Evolutionary conservation across 2,797 vertebrate species (phyloP), one percentile per base, ranked within the genome.

Genomic region (Enoplosus armatus): DNA sequence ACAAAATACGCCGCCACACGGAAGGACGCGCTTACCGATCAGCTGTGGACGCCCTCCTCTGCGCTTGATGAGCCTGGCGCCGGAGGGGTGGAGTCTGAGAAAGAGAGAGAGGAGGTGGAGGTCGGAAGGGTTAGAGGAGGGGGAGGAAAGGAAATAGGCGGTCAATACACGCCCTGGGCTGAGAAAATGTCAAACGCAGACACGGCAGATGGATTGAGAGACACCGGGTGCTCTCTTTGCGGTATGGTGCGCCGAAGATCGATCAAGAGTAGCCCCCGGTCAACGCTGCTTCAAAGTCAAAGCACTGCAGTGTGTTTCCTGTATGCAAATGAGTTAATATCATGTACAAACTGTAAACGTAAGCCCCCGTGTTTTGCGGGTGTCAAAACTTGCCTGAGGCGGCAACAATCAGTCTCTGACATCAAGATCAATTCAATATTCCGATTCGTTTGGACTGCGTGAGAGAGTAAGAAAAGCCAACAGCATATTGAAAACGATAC

Each of bases 111-210:
- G 33, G 33, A 37, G 50, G 45, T 58, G 18, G 15, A 62, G 11
- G 56, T 26, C 45, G 20, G 29, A 16, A 1, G 0, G 29, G 11
- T 39, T 39, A 39, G 37, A 2, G 4, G 37, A 14, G 35, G 2
- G 35, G 50, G 29, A 1, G 9, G 2, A 3, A 4, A 9, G 82
- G 58, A 68, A 67, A 75, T 47, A 31, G 39, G 26, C 22, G 78
- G 80, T 90, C 86, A 70, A 87, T 91, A 86, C 14, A 75, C 37
- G 56, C 82, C 64, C 31, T 12, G 4, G 76, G 85, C 85, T 60
- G 54, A 82, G 35, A 84, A 83, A 81, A 77, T 72, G 75, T 79
- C 70, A 80, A 80, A 83, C 48, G 59, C 9, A 11, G 50, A 65
- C 48, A 66, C 55, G 56, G 51, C 47, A n/a, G 58, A 72, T 59